phyloP scores from a whole-genome alignment of 1,140 invertebrate genomes.

The Drosophila busckii region DNA sequence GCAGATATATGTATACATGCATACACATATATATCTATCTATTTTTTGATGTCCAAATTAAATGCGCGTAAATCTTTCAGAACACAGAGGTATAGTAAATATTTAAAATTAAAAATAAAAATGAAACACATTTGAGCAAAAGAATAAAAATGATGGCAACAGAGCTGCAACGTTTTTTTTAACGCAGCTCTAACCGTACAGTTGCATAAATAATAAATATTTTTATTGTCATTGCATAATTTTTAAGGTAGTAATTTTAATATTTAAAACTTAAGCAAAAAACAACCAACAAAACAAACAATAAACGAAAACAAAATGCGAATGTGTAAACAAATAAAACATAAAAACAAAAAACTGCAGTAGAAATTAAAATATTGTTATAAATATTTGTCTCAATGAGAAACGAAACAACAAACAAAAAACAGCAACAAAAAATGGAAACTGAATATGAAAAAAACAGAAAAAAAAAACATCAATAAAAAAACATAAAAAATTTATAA shows the following conservation, averaged over 20 bases:
- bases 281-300: constrained; percentile 47
- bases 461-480: constrained; percentile 31
- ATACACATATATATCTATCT: constrained; percentile 12
- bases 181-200: constrained; percentile 13
- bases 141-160: constrained; percentile 10
- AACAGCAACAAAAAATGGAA: constrained; percentile 8
- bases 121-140: neutral
- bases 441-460: neutral
- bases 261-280: constrained; percentile 62
- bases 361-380: constrained; percentile 74
- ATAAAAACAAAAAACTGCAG: constrained; percentile 25
- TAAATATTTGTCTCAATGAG: constrained; percentile 75
- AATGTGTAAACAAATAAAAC: constrained; percentile 19
- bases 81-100: no score
- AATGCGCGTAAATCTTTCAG: constrained; percentile 16
- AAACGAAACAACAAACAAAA: constrained; percentile 36
- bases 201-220: constrained; percentile 58
- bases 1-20: constrained; percentile 3
- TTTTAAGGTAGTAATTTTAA: constrained; percentile 75
- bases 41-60: constrained; percentile 36
- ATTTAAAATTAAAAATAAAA: constrained; percentile 1
- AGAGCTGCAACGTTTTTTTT: constrained; percentile 38
- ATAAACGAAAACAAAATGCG: constrained; percentile 35
- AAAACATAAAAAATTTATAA: constrained; percentile 56
- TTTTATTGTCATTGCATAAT: constrained; percentile 77